Evolutionary conservation across 2,888 invertebrate species (phyloP).

Genomic region (Drosophila incognita): DNA sequence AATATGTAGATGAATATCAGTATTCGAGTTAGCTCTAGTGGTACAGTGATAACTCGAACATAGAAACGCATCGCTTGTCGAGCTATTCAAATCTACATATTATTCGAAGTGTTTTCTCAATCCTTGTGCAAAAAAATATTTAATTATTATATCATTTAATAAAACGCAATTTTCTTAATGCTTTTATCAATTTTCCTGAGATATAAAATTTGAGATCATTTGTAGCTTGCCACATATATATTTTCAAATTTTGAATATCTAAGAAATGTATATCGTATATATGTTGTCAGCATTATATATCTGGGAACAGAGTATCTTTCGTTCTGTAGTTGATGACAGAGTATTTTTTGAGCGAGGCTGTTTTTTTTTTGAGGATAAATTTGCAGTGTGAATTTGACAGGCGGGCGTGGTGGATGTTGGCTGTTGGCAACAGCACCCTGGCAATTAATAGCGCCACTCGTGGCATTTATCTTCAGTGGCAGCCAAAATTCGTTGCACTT

Average conservation of each 20-base stretch:
- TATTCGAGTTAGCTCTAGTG: not conserved
- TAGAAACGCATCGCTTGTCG: not conserved
- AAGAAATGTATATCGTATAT: not conserved
- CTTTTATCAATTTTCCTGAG: not conserved
- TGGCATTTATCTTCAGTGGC: slow-evolving; percentile 39
- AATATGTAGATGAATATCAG: not conserved
- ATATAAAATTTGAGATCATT: not conserved
- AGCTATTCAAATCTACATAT: not conserved
- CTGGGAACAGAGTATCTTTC: slow-evolving; percentile 3
- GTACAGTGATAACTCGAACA: not conserved
- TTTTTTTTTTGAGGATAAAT: slow-evolving; percentile 29
- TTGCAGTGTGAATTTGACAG: slow-evolving; percentile 34
- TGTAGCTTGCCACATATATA: not conserved
- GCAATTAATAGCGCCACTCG: slow-evolving; percentile 36
- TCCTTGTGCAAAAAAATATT: too few species aligned
- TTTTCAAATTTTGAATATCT: not conserved
- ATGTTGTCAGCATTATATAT: not conserved
- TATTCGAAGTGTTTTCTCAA: too few species aligned
- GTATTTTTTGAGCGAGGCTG: not conserved
- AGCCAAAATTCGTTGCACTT: slow-evolving; percentile 31
- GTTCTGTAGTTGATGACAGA: not conserved
- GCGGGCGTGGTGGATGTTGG: slow-evolving; percentile 15
- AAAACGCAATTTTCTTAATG: too few species aligned
- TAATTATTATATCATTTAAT: too few species aligned
- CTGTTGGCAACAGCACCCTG: slow-evolving; percentile 12